phyloP scores from a whole-genome alignment of 1,140 invertebrate species.

The Penaeus japonicus region DNA sequence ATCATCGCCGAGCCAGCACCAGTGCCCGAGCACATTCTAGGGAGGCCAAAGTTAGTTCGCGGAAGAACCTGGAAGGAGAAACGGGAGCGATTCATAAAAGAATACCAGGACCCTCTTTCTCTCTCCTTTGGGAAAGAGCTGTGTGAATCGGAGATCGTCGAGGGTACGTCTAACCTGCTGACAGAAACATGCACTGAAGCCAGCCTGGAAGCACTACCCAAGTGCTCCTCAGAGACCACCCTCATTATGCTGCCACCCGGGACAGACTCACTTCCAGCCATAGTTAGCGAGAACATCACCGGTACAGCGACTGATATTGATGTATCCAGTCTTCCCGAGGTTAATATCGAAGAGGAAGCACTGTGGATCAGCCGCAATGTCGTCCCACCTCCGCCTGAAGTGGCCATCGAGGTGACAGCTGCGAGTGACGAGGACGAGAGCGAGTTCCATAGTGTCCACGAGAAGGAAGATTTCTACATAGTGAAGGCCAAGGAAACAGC shows the following conservation, averaged over 20 bases:
- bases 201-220: not conserved
- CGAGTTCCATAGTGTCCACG: not conserved
- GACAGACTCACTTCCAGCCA: not conserved
- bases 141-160: slow-evolving; percentile 30
- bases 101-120: not conserved
- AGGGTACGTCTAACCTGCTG: slow-evolving; percentile 25
- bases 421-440: slow-evolving; percentile 20
- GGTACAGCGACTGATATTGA: not conserved
- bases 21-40: not conserved
- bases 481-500: slow-evolving; percentile 16
- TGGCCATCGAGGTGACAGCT: slow-evolving; percentile 15
- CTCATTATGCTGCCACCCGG: not conserved
- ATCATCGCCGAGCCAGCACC: not conserved
- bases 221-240: slow-evolving; percentile 6
- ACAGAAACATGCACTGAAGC: slow-evolving; percentile 36
- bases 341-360: too few species aligned
- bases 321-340: not conserved
- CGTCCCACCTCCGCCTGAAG: not conserved
- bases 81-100: not conserved
- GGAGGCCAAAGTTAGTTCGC: slow-evolving; percentile 38
- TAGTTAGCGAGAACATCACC: not conserved
- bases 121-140: slow-evolving; percentile 37
- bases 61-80: slow-evolving; percentile 44
- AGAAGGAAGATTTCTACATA: slow-evolving; percentile 32
- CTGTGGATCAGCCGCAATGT: too few species aligned